Evolutionary conservation across 1,140 invertebrate species (phyloP), one percentile per base, ranked within the genome.

Genomic region (Drosophila grimshawi): DNA sequence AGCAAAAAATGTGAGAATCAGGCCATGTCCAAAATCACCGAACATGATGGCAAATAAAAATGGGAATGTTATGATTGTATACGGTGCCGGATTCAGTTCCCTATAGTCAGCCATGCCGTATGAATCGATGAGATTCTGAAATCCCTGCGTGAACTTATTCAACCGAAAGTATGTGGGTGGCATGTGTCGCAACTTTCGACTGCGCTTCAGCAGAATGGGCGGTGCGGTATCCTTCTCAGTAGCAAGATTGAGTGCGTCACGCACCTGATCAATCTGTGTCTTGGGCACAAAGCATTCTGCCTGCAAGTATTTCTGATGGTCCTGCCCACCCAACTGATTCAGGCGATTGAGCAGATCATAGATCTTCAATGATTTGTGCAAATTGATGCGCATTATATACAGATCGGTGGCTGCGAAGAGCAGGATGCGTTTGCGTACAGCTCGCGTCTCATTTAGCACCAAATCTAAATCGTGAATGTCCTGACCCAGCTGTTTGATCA

Each of bases 261-360:
- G 96, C 39, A 99, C 97, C 33, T 95, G 94, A 19, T 95, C 94
- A 27, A 98, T 93, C 79, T 99, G 97, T 35, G 95, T 93, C 0
- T 95, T 94, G 0, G 98, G 97, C 74, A 98, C 96, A 98, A 98
- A 99, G 92, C 97, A 98, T 93, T 99, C 98, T 5, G 96, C 98
- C 74, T 99, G 98, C 41, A 99, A 93, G 93, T 98, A 99, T 73
- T 96, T 96, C 89, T 98, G 97, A 29, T 96, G 96, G 5, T 97
- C 96, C 81, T 96, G 95, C 93, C 97, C 95, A 77, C 97, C 97
- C 90, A 98, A 97, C 63, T 96, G 92, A 91, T 97, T 97, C 92
- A 98, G 97, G 32, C 97, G 93, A 93, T 98, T 98, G 72, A 98
- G 93, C 0, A 97, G 96, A 85, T 97, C 96, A 92, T 98, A 98